Percentiles rank a stretch among this genome's conserved stretches.
Evolutionary conservation across 2,888 invertebrate genomes (phyloP).

Genomic region (Lypha dubia): DNA sequence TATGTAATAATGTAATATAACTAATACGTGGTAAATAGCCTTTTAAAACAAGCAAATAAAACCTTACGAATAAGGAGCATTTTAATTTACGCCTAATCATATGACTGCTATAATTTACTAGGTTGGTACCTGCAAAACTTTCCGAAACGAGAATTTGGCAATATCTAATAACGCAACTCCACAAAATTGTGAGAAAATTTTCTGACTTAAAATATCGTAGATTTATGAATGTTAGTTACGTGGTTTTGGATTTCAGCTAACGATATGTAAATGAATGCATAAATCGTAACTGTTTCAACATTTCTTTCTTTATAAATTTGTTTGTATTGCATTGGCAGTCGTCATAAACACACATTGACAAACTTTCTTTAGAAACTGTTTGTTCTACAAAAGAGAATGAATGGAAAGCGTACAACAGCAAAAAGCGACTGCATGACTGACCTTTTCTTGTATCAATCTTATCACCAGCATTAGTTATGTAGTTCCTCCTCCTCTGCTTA

Average conservation of each 20-base stretch:
- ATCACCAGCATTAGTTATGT: not conserved
- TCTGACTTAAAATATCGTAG: too few species aligned
- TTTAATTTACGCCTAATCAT: too few species aligned
- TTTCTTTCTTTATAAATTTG: not conserved
- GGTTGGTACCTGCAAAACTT: too few species aligned
- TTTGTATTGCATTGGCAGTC: conserved; percentile 15
- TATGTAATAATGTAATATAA: too few species aligned
- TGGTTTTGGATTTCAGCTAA: not conserved
- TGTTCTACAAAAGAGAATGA: not conserved
- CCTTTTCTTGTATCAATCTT: conserved; percentile 49
- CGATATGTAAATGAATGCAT: not conserved
- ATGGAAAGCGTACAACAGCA: not conserved
- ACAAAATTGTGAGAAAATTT: too few species aligned
- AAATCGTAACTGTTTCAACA: conserved; percentile 16
- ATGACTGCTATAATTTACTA: too few species aligned
- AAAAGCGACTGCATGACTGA: conserved; percentile 41
- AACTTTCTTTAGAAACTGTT: conserved; percentile 4
- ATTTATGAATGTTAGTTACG: too few species aligned
- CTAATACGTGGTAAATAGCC: too few species aligned
- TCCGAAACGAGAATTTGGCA: too few species aligned
- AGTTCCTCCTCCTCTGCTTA: not conserved
- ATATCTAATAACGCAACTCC: too few species aligned
- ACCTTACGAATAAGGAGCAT: too few species aligned
- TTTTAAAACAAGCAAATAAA: too few species aligned
- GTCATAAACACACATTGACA: conserved; percentile 17